Evolutionary conservation across 2,113 vertebrate genomes (phyloP).

Genomic region (Microcebus murinus): DNA sequence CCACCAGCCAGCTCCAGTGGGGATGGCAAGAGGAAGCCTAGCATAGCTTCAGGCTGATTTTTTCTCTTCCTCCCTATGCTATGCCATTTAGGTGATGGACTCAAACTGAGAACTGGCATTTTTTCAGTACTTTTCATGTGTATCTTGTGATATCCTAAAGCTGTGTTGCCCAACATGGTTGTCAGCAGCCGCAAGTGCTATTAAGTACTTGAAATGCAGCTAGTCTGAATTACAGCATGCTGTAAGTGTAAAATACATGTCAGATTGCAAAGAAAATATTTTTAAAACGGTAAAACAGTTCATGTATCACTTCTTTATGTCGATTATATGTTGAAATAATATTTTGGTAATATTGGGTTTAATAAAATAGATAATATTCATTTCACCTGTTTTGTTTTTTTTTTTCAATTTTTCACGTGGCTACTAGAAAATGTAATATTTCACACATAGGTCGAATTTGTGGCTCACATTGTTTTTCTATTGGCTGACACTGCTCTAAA

Average conservation of each 20-base stretch:
- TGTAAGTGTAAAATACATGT: background rate
- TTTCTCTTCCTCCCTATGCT: background rate
- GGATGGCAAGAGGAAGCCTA: background rate
- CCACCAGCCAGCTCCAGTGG: background rate
- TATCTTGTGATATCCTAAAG: background rate
- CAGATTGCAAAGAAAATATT: background rate
- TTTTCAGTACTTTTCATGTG: background rate
- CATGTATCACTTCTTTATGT: background rate
- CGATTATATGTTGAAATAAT: background rate
- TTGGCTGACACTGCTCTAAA: background rate
- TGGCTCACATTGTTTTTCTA: accelerated
- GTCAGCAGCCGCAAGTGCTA: background rate
- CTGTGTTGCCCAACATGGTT: background rate
- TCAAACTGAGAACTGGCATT: background rate
- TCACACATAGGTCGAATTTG: accelerated
- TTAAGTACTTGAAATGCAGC: background rate
- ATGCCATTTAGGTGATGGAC: background rate
- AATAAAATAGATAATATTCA: background rate
- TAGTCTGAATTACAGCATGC: background rate
- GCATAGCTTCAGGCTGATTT: background rate
- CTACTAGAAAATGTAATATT: background rate
- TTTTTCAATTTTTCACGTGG: background rate
- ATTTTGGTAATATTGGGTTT: background rate
- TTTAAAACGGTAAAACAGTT: background rate
- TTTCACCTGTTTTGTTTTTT: background rate